Base-by-base conservation (phyloP, 2,888 invertebrate genomes). In the Oscheius sp. region DNA sequence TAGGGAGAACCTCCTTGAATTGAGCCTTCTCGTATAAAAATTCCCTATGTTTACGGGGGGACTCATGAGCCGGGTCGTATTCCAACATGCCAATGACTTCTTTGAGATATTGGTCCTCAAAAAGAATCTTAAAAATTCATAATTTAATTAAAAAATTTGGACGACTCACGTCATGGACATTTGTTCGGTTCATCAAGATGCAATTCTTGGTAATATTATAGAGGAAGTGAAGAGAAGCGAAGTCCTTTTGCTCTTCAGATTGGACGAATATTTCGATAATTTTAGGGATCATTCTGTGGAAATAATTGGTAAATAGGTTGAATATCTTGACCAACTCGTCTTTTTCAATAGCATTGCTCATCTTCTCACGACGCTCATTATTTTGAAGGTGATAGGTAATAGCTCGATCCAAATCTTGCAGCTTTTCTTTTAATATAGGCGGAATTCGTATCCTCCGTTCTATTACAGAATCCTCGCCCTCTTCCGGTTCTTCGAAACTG, bases 21-120 rank as follows among this genome's bases (percentile, higher is more conserved):
- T 88, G 93, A 25, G 96, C 95, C 88, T 93, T 91, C 87, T 93
- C 93, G 86, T 92, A 92, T 81, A 99, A 91, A 89, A 96, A 99
- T 87, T 97, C 95, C 86, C 99, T 91, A 89, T 99, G 98, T 88
- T 92, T 92, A 79, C 72, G 87, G 3, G 78, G 80, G 27, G 75
- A 69, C n/a, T 73, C 69, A 23, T 92, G 91, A 15, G 86, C 80
- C 1, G 96, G 96, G 88, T 99, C 97, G 34, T 68, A 75, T 87
- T 99, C 99, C 84, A 99, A 89, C 88, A 97, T 96, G 17, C 98
- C 98, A 69, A 98, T 94, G 65, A 97, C 94, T 90, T 96, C 96
- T 88, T 66, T 70, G 55, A 75, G 55, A 52, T 75, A 52, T 17
- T 48, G 50, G 8, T 79, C 75, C 15, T 76, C 74, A 3, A 78